These are phyloP conservation scores for Sebastiscus tertius DNA, from an alignment of 2,797 vertebrate species.

Conservation along the genomic window DNA sequence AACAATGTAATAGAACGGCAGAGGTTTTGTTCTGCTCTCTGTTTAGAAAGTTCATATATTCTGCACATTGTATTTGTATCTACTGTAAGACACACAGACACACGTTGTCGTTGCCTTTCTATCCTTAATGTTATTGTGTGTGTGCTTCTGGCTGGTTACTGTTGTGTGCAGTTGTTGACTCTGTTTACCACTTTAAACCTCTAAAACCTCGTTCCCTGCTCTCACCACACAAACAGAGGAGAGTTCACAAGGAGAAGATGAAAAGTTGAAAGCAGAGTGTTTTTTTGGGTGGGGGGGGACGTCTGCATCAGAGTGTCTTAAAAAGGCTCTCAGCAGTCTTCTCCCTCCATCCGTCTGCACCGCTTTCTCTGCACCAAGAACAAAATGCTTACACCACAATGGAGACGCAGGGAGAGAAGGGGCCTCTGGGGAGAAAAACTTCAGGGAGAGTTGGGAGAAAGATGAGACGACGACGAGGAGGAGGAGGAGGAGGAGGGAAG, in stretches of 20 bases:
- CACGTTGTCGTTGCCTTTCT: background rate
- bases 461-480: conserved; percentile 58
- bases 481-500: conserved; percentile 47
- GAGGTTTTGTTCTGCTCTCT: too few species aligned
- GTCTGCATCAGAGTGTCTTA: conserved; percentile 47
- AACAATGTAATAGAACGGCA: background rate
- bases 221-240: conserved; percentile 18
- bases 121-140: background rate
- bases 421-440: conserved; percentile 68
- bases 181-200: conserved; percentile 36
- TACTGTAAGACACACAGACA: background rate
- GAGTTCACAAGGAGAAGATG: conserved; percentile 41
- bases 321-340: conserved; percentile 44
- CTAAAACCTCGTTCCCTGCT: conserved; percentile 13
- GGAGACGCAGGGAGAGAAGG: conserved; percentile 42
- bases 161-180: background rate
- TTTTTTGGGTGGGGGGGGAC: background rate
- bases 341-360: conserved; percentile 35
- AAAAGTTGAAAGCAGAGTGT: conserved; percentile 33
- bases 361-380: conserved; percentile 65
- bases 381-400: conserved; percentile 71
- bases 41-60: background rate
- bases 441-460: conserved; percentile 64
- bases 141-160: background rate
- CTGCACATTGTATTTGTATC: background rate